Evolutionary conservation across 2,113 vertebrate species (phyloP).

Genomic region (Otis tarda): DNA sequence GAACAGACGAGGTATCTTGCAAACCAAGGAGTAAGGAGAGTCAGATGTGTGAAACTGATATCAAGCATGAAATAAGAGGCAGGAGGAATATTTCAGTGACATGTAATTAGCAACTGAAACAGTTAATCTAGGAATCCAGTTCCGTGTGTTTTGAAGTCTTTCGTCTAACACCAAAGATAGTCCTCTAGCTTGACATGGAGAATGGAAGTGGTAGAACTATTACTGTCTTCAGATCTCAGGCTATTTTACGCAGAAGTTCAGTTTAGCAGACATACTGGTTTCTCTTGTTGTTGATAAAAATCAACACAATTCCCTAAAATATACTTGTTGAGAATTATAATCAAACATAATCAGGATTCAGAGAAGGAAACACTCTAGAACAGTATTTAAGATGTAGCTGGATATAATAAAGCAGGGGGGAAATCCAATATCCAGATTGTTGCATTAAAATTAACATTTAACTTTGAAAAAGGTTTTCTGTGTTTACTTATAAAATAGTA

Average conservation of each 20-base stretch:
- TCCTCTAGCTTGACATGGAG: neutral
- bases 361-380: neutral
- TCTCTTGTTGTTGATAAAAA: neutral
- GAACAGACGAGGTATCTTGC: neutral
- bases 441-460: neutral
- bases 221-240: neutral
- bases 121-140: neutral
- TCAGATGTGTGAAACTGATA: neutral
- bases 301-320: neutral
- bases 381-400: neutral
- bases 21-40: neutral
- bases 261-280: neutral
- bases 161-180: neutral
- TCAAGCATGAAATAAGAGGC: neutral
- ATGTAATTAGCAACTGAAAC: neutral
- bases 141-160: neutral
- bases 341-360: neutral
- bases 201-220: neutral
- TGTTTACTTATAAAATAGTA: neutral
- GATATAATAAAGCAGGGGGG: neutral
- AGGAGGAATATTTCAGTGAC: neutral
- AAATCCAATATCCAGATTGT: neutral
- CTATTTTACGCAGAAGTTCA: neutral
- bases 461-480: neutral
- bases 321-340: neutral